Percentiles rank a stretch among this genome's conserved stretches.
Conservation (phyloP, 2,113 vertebrate genomes). For the Callorhinus ursinus region DNA sequence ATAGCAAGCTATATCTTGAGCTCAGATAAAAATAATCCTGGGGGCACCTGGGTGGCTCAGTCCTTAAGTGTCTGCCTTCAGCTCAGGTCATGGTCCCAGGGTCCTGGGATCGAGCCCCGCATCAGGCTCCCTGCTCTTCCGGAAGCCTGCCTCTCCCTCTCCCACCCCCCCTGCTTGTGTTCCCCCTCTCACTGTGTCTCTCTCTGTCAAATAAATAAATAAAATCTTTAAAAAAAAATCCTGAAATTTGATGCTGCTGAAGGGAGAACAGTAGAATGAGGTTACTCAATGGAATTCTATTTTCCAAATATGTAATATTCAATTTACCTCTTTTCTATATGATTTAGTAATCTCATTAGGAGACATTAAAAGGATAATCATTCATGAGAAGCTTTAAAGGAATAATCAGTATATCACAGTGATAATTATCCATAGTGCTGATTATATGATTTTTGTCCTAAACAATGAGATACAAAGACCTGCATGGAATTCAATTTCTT, state of each 20-base stretch:
- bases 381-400: not conserved
- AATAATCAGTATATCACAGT: not conserved
- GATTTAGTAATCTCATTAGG: not conserved
- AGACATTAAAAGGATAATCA: not conserved
- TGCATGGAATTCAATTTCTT: not conserved
- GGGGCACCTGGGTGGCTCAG: too few relatives aligned
- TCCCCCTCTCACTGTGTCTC: too few relatives aligned
- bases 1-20: not conserved
- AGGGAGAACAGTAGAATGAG: not conserved
- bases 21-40: slow-evolving; percentile 12
- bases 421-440: not conserved
- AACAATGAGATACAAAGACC: not conserved
- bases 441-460: not conserved
- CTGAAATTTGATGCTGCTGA: not conserved
- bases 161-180: too few relatives aligned
- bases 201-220: too few relatives aligned
- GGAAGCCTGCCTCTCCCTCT: too few relatives aligned
- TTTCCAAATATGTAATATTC: slow-evolving; percentile 4
- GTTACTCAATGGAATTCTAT: not conserved
- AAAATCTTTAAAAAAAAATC: not conserved
- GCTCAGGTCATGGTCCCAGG: too few relatives aligned
- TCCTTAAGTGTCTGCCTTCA: too few relatives aligned
- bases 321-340: not conserved
- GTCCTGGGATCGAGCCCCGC: too few relatives aligned
- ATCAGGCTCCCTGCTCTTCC: too few relatives aligned